A percentile compares a stretch with the other conserved stretches of the same genome.
Evolutionary conservation across 2,113 vertebrate genomes (phyloP).

Genomic region (Megaleporinus macrocephalus): DNA sequence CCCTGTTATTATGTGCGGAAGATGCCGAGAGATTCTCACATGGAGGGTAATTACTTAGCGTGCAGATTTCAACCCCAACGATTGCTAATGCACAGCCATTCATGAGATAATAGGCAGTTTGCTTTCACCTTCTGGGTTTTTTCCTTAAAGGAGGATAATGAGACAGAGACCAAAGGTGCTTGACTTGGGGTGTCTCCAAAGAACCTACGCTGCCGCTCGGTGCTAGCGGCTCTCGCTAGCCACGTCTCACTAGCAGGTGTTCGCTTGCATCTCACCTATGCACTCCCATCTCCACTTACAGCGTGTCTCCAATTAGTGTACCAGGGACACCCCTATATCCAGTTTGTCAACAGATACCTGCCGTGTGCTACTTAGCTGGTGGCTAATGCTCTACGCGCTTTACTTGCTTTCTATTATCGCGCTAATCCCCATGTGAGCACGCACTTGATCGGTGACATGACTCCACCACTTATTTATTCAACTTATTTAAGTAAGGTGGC

Average conservation of each 20-base stretch:
- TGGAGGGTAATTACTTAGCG: slow-evolving; percentile 74
- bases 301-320: slow-evolving; percentile 41
- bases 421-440: not conserved
- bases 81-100: slow-evolving; percentile 75
- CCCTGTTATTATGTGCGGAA: slow-evolving; percentile 78
- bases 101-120: slow-evolving; percentile 76
- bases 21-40: slow-evolving; percentile 73
- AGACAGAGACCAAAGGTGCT: slow-evolving; percentile 44
- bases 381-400: not conserved
- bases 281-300: slow-evolving; percentile 20
- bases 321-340: slow-evolving; percentile 31
- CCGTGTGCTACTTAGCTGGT: not conserved
- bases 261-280: not conserved
- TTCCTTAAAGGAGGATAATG: slow-evolving; percentile 50
- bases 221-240: slow-evolving; percentile 19
- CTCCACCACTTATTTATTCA: not conserved
- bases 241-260: slow-evolving; percentile 6
- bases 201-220: not conserved
- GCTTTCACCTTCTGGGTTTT: slow-evolving; percentile 71
- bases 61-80: slow-evolving; percentile 76
- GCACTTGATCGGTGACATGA: not conserved
- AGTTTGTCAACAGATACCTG: slow-evolving; percentile 36
- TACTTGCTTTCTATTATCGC: slow-evolving; percentile 1
- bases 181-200: slow-evolving; percentile 28
- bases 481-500: not conserved